Conservation (phyloP, 2,797 vertebrate species). For the Denticeps clupeoides region DNA sequence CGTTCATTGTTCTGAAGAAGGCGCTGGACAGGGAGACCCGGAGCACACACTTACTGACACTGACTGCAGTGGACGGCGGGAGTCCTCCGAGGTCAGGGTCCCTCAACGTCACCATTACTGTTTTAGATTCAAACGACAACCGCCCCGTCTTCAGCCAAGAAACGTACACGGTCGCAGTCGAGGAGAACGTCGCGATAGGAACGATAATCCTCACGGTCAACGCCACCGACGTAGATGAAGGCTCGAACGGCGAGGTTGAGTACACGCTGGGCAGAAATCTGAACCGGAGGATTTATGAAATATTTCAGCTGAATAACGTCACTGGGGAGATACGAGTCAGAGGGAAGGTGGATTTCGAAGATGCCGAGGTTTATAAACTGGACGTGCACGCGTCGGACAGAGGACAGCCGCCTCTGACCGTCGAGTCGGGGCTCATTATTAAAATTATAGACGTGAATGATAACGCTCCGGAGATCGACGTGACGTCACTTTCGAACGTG, state of each 20-base stretch:
- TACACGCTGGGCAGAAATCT: conserved; percentile 37
- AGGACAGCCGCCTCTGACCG: conserved; percentile 34
- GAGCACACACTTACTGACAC: not conserved
- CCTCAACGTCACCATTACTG: conserved; percentile 20
- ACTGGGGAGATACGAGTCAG: conserved; percentile 41
- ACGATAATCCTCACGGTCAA: conserved; percentile 29
- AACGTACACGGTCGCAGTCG: conserved; percentile 29
- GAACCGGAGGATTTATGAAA: conserved; percentile 10
- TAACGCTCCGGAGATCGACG: conserved; percentile 45
- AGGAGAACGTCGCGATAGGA: conserved; percentile 29
- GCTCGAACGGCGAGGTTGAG: conserved; percentile 29
- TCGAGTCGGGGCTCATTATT: conserved; percentile 38
- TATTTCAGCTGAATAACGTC: conserved; percentile 39
- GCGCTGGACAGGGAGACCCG: conserved; percentile 52
- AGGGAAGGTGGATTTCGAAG: conserved; percentile 40
- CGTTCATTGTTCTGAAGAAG: conserved; percentile 53
- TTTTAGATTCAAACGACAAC: conserved; percentile 32
- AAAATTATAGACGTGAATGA: conserved; percentile 46
- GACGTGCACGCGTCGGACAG: conserved; percentile 46
- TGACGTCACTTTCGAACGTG: conserved; percentile 39
- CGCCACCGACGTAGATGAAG: conserved; percentile 47
- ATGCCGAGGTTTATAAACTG: conserved; percentile 32
- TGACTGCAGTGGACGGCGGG: conserved; percentile 28
- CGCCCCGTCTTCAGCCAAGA: conserved; percentile 33
- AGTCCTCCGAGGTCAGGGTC: conserved; percentile 21